Percentiles rank a stretch among this genome's conserved stretches.
Conservation (phyloP, 2,113 vertebrate species). For the Petrocephalus microphthalmus region DNA sequence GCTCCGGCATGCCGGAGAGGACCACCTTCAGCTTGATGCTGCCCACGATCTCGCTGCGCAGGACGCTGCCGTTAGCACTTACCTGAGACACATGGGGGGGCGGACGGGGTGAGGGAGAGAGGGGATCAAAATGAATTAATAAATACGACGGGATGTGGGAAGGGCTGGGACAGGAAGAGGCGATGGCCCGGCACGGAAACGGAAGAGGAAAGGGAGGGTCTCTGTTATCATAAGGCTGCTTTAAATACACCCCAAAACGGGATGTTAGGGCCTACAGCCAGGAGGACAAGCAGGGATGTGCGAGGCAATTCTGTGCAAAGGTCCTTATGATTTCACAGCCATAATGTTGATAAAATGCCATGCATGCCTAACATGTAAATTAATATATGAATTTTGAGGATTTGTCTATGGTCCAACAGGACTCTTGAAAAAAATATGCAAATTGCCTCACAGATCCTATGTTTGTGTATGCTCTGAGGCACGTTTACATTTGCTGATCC, state of each 20-base stretch:
- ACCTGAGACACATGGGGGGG: slow-evolving; percentile 58
- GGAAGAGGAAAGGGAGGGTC: not conserved
- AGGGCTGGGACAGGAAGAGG: not conserved
- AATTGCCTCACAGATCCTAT: no score
- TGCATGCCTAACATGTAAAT: not conserved
- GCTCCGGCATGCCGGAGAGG: slow-evolving; percentile 85
- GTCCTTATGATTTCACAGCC: not conserved
- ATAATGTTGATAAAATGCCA: not conserved
- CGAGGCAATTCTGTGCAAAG: not conserved
- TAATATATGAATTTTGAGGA: not conserved
- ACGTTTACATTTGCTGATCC: not conserved
- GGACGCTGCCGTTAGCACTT: slow-evolving; percentile 71
- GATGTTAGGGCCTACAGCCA: not conserved
- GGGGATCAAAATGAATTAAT: not conserved
- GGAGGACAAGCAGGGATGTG: not conserved
- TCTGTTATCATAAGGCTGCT: not conserved
- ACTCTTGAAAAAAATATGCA: not conserved
- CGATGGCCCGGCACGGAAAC: not conserved
- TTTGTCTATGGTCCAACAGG: not conserved
- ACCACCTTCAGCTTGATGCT: slow-evolving; percentile 80
- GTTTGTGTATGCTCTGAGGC: not conserved
- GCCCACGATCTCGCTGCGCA: slow-evolving; percentile 83
- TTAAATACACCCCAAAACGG: not conserved
- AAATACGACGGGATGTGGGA: not conserved
- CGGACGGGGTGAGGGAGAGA: not conserved